Evolutionary conservation across 2,113 vertebrate species (phyloP).

Genomic region (Dendrocopos noguchii): DNA sequence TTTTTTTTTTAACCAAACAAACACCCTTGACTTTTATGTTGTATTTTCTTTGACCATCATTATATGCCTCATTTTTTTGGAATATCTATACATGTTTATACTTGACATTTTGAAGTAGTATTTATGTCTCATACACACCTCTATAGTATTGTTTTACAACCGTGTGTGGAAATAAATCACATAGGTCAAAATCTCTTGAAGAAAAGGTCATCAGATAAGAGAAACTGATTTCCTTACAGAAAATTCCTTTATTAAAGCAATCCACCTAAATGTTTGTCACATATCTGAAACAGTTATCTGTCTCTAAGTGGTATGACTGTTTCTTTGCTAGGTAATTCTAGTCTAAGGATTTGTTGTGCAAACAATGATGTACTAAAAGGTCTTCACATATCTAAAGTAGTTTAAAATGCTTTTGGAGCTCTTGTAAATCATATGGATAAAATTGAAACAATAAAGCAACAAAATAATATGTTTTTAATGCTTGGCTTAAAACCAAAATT

Average conservation of each 20-base stretch:
- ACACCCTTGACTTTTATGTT: background rate
- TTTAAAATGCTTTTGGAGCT: conserved; percentile 12
- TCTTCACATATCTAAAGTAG: background rate
- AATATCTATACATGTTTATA: background rate
- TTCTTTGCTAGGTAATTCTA: background rate
- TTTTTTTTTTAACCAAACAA: background rate
- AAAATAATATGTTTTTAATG: conserved; percentile 27
- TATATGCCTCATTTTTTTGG: background rate
- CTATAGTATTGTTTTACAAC: background rate
- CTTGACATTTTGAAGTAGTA: background rate
- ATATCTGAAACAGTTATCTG: background rate
- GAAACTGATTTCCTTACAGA: background rate
- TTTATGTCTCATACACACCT: background rate
- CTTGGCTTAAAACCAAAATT: conserved; percentile 60
- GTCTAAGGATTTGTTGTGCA: background rate
- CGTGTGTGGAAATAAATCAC: background rate
- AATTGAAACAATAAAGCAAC: conserved; percentile 36
- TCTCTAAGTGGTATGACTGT: background rate
- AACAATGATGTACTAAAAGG: background rate
- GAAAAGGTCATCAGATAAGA: background rate
- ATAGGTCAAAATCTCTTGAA: background rate
- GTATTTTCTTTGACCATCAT: background rate
- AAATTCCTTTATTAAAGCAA: background rate
- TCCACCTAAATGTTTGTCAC: background rate
- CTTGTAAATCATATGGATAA: conserved; percentile 44